Conservation (phyloP, 2,888 invertebrate genomes). For the Rhorus exstirpatorius region DNA sequence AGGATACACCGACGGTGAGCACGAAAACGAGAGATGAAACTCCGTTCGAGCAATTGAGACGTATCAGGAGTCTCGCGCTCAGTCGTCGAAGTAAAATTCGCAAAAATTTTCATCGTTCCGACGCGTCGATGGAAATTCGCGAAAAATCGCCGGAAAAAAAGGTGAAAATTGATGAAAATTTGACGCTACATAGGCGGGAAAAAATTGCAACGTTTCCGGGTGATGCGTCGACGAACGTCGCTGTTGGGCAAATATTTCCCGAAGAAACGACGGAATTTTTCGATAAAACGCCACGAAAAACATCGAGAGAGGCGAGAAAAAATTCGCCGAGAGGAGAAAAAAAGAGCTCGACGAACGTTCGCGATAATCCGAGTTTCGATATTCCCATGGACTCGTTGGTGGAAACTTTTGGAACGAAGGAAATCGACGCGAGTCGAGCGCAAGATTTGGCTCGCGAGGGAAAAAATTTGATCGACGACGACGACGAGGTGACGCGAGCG, state of each 20-base stretch:
- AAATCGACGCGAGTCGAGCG: background rate
- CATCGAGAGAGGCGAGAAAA: background rate
- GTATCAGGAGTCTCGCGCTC: constrained; percentile 31
- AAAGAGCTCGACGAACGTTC: background rate
- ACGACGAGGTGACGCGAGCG: background rate
- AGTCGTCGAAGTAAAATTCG: constrained; percentile 28
- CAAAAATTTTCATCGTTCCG: background rate
- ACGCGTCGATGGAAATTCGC: background rate
- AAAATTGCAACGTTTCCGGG: background rate
- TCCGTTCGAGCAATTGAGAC: constrained; percentile 15
- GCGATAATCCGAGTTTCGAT: background rate
- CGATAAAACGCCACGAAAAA: constrained; percentile 19
- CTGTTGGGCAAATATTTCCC: background rate
- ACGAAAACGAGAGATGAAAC: background rate
- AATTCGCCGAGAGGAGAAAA: background rate
- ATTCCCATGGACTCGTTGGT: background rate
- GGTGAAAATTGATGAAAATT: background rate
- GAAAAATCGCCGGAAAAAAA: constrained; percentile 5
- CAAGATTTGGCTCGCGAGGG: background rate
- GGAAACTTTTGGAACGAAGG: background rate
- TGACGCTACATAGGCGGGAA: background rate
- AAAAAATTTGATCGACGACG: background rate
- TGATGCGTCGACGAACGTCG: background rate
- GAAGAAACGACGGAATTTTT: background rate
- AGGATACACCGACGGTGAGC: constrained; percentile 1